Conservation (phyloP, 2,888 invertebrate genomes). For the Boloria euphrosyne region DNA sequence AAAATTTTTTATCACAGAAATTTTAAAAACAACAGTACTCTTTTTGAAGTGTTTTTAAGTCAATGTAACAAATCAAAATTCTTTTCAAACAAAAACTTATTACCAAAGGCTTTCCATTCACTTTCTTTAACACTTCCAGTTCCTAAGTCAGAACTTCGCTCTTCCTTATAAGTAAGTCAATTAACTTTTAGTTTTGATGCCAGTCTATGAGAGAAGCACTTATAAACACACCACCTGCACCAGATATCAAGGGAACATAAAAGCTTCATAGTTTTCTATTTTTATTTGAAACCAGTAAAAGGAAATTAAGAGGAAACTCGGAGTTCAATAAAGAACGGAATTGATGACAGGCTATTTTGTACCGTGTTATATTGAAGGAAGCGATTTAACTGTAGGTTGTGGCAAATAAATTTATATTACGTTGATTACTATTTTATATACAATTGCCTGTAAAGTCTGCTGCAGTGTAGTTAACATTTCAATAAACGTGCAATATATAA, state of each 20-base stretch:
- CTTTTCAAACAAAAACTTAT: constrained; percentile 3
- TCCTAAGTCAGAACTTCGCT: constrained; percentile 11
- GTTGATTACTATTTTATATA: no score
- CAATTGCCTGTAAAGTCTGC: no score
- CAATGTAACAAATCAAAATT: neutral
- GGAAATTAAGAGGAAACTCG: constrained; percentile 40
- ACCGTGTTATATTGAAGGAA: constrained; percentile 3
- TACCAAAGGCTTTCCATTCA: neutral
- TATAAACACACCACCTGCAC: constrained; percentile 32
- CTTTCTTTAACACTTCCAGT: constrained; percentile 7
- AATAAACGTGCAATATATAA: no score
- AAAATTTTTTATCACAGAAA: no score
- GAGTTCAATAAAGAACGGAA: constrained; percentile 52
- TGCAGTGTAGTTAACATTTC: no score
- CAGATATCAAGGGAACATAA: constrained; percentile 50
- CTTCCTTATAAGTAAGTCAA: constrained; percentile 13
- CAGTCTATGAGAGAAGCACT: constrained; percentile 19
- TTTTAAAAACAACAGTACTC: no score
- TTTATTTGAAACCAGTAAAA: constrained; percentile 44
- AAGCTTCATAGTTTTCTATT: constrained; percentile 51
- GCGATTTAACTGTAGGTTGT: constrained; percentile 3
- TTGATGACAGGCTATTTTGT: constrained; percentile 50
- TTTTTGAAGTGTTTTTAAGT: neutral
- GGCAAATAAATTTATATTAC: neutral
- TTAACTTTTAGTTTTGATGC: constrained; percentile 15